Evolutionary conservation across 2,113 vertebrate species (phyloP).

Genomic region (Jacana jacana): DNA sequence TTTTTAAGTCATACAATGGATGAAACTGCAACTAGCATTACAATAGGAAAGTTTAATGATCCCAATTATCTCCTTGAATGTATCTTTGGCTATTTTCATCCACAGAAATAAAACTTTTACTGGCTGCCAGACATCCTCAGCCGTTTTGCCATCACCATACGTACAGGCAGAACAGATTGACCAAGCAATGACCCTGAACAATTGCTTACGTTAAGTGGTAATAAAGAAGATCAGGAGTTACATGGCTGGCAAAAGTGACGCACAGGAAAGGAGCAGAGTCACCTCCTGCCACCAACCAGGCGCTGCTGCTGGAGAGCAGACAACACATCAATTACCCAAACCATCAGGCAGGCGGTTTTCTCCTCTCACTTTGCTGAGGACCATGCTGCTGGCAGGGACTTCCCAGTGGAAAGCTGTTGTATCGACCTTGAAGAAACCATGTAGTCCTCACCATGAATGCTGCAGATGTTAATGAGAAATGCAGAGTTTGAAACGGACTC

Average conservation of each 20-base stretch:
- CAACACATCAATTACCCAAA: neutral
- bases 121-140: neutral
- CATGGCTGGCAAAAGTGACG: neutral
- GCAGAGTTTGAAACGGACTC: neutral
- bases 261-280: neutral
- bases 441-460: rapidly evolving
- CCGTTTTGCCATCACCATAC: neutral
- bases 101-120: neutral
- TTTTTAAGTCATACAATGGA: neutral
- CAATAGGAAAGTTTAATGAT: neutral
- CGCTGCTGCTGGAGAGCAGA: neutral
- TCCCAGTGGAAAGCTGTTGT: neutral
- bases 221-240: neutral
- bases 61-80: neutral
- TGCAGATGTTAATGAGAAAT: neutral
- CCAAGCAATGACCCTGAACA: neutral
- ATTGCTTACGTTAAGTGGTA: neutral
- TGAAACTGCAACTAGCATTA: neutral
- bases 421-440: neutral
- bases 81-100: constrained; percentile 7
- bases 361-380: neutral
- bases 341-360: neutral
- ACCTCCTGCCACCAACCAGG: neutral
- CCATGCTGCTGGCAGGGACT: rapidly evolving
- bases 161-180: neutral